Conservation (phyloP, 2,888 invertebrate genomes). For the Parnassius apollo region DNA sequence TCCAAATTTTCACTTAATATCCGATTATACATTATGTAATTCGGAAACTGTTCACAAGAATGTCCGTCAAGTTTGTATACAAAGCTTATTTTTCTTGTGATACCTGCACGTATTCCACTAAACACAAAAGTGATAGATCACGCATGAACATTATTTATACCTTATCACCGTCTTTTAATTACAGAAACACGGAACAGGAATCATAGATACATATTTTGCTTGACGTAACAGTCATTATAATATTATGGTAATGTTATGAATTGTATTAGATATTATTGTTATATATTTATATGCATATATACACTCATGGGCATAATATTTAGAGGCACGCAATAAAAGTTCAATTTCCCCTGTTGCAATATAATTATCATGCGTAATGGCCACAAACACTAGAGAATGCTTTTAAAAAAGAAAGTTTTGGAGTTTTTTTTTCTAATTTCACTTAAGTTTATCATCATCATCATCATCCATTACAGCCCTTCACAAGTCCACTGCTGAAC, state of each 20-base stretch:
- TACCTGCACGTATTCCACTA: slow-evolving; percentile 14
- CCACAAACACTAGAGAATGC: too few relatives aligned
- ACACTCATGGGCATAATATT: too few relatives aligned
- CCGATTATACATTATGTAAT: not conserved
- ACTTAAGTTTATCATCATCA: too few relatives aligned
- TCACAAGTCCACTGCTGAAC: too few relatives aligned
- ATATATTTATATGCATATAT: too few relatives aligned
- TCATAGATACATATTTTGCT: slow-evolving; percentile 9
- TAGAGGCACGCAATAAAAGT: too few relatives aligned
- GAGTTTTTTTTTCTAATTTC: too few relatives aligned
- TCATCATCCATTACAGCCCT: too few relatives aligned
- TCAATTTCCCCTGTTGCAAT: too few relatives aligned
- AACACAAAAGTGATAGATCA: slow-evolving; percentile 18
- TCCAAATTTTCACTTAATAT: not conserved
- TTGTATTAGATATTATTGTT: too few relatives aligned
- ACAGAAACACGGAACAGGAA: slow-evolving; percentile 24
- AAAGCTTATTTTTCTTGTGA: slow-evolving; percentile 8
- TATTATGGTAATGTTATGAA: slow-evolving; percentile 14
- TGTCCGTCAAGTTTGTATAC: slow-evolving; percentile 6
- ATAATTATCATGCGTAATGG: too few relatives aligned
- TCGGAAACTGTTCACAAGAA: slow-evolving; percentile 9
- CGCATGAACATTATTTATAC: slow-evolving; percentile 6
- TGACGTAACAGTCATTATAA: not conserved
- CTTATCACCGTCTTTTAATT: slow-evolving; percentile 15
- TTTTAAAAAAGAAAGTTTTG: too few relatives aligned